Base-by-base conservation (phyloP, 2,113 vertebrate genomes). In the Nipponia nippon region DNA sequence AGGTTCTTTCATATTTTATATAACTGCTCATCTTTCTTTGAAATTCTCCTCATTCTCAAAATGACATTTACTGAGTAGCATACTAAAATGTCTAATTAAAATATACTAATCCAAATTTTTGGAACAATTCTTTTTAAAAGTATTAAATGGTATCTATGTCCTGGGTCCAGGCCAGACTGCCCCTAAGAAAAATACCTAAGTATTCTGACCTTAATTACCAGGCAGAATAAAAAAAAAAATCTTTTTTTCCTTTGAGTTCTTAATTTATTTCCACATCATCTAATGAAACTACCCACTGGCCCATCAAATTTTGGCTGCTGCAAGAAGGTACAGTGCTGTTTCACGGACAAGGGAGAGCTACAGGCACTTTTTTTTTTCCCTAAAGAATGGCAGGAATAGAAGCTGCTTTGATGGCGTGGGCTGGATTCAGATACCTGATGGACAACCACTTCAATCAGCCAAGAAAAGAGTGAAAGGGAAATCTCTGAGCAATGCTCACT, bases 381-480 rank as follows among this genome's bases (percentile, higher is more conserved):
- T 69, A 52, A 70, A 81, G 36, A 93, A 80, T 3, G 1, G 52
- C 21, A 79, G 91, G 95, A 93, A 96, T 50, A 86, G 95, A 95
- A 92, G 91, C 44, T 90, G 93, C 89, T 93, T 97, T 91, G 65
- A 96, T 65, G 79, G 27, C 36, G 27, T 34, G 40, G 10, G 47
- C 16, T 86, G 86, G 82, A 91, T 93, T 95, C 87, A 65, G 71
- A 89, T 73, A 91, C 93, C 92, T 96, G 94, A 90, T 95, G 96
- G 91, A 94, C 83, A 62, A 90, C 81, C 73, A 94, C 95, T 90
- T 94, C 97, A 96, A 67, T 85, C 81, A 94, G 85, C 85, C 88
- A 58, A 91, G 79, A 76, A 96, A 96, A 96, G 72, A 93, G 69
- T 84, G 96, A 95, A 96, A 93, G 94, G 89, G 92, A 97, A 97